phyloP scores from a whole-genome alignment of 1,140 invertebrate genomes.

The Apis dorsata region DNA sequence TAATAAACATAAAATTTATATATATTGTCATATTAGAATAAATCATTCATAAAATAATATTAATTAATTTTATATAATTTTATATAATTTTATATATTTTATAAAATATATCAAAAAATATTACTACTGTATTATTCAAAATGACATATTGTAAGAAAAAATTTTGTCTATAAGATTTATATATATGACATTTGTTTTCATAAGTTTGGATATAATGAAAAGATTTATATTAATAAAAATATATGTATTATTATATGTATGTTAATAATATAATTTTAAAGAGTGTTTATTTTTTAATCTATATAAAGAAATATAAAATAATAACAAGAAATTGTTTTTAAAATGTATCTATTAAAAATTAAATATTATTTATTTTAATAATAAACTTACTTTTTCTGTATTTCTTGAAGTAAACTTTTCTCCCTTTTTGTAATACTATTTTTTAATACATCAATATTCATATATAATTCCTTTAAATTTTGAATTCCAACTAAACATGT shows the following conservation, averaged over 20 bases:
- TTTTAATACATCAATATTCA: slow-evolving; percentile 80
- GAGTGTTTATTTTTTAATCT: not conserved
- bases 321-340: not conserved
- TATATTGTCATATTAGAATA: not conserved
- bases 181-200: not conserved
- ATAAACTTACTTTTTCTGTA: slow-evolving; percentile 83
- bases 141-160: too few species aligned
- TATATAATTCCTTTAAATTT: slow-evolving; percentile 81
- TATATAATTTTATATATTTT: not conserved
- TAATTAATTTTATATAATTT: not conserved
- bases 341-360: not conserved
- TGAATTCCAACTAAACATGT: slow-evolving; percentile 87
- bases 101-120: not conserved
- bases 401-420: slow-evolving; percentile 81
- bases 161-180: not conserved
- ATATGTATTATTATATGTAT: not conserved
- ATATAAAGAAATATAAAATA: not conserved
- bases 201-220: not conserved
- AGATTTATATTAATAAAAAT: not conserved
- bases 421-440: slow-evolving; percentile 84
- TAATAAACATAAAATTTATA: not conserved
- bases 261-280: slow-evolving; percentile 1
- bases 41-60: not conserved
- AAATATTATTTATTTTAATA: not conserved
- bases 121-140: not conserved